A percentile compares a stretch with the other conserved stretches of the same genome.
Conservation (phyloP, 2,113 vertebrate species). For the Cottus gobio region DNA sequence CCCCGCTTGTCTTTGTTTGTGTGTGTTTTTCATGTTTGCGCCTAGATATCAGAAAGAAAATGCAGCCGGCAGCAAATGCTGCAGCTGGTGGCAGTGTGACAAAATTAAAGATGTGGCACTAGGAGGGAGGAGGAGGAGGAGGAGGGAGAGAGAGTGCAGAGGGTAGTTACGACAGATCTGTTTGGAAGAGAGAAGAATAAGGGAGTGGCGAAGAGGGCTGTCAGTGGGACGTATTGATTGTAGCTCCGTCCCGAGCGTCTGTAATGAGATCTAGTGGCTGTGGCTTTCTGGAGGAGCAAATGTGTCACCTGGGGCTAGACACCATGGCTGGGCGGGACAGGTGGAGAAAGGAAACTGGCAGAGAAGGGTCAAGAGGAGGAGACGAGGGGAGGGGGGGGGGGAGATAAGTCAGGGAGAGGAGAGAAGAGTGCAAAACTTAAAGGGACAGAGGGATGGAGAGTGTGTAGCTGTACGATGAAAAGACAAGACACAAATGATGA, state of each 20-base stretch:
- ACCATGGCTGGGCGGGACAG: not conserved
- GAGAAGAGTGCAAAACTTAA: conserved; percentile 3
- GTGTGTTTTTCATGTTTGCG: conserved; percentile 36
- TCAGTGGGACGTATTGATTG: conserved; percentile 56
- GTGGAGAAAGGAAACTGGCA: not conserved
- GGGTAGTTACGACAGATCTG: not conserved
- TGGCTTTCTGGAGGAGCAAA: conserved; percentile 49
- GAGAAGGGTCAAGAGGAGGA: conserved; percentile 23
- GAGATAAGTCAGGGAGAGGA: not conserved
- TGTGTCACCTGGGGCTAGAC: conserved; percentile 60
- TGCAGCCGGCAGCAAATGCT: conserved; percentile 51
- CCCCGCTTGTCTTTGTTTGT: not conserved
- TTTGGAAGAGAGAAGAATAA: conserved; percentile 24
- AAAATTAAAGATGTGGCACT: conserved; percentile 41
- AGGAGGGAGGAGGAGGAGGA: not conserved
- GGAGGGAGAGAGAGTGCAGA: not conserved
- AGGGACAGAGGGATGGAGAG: not conserved
- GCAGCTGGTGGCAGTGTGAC: conserved; percentile 37
- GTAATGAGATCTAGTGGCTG: conserved; percentile 64
- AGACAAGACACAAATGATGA: conserved; percentile 57
- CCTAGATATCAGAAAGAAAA: conserved; percentile 48
- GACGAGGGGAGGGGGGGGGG: not conserved
- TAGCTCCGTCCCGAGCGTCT: conserved; percentile 31
- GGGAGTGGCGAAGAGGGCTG: conserved; percentile 30
- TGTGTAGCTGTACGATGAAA: conserved; percentile 27